Conservation (phyloP, 2,797 vertebrate species). For the Pygocentrus nattereri region DNA sequence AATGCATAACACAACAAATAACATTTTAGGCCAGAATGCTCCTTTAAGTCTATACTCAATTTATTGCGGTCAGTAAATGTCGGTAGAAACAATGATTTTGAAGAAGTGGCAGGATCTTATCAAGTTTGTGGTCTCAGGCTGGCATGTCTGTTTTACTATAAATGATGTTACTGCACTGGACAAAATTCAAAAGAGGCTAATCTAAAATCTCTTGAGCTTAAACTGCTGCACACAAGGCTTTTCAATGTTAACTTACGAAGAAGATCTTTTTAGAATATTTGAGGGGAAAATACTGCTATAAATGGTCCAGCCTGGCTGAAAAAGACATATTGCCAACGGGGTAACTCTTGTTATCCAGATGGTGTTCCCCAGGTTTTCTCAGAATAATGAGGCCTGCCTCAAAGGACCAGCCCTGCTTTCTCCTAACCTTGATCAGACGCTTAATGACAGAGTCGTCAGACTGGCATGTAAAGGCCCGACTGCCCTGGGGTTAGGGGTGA, state of each 20-base stretch:
- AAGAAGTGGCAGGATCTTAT: not conserved
- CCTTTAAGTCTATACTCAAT: too few species aligned
- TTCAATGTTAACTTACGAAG: too few species aligned
- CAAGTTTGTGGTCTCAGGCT: not conserved
- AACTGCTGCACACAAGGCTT: too few species aligned
- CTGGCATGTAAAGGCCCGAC: constrained; percentile 59
- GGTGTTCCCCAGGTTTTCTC: not conserved
- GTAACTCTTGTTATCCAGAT: not conserved
- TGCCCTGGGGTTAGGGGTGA: constrained; percentile 52
- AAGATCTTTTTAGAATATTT: not conserved
- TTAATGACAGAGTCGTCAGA: constrained; percentile 58
- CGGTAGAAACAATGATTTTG: not conserved
- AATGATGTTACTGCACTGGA: not conserved
- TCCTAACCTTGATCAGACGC: constrained; percentile 48
- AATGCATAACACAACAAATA: too few species aligned
- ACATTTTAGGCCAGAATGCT: too few species aligned
- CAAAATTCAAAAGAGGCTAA: not conserved
- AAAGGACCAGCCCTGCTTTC: constrained; percentile 48
- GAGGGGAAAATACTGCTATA: not conserved
- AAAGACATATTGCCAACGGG: constrained; percentile 10
- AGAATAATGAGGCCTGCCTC: constrained; percentile 32
- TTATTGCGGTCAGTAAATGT: not conserved
- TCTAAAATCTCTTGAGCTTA: too few species aligned
- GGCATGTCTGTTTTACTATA: not conserved
- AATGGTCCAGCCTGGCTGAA: not conserved